Evolutionary conservation across 2,113 vertebrate species (phyloP).

Genomic region (Clupea harengus): DNA sequence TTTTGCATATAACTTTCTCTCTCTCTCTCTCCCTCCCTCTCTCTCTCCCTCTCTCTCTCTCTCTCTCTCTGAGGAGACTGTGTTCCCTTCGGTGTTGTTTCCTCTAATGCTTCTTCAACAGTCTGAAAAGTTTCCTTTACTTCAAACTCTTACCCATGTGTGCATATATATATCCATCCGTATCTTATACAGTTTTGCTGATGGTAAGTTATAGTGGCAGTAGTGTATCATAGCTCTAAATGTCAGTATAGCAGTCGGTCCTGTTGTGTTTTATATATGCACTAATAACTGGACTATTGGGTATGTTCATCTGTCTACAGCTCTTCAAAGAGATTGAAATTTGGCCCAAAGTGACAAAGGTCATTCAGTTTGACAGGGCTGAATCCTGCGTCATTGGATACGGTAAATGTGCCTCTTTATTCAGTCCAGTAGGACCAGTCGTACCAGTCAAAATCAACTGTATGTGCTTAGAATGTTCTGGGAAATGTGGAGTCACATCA

Average conservation of each 20-base stretch:
- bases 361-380: constrained; percentile 84
- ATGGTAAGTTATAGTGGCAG: background rate
- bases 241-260: background rate
- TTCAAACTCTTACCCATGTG: background rate
- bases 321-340: constrained; percentile 96
- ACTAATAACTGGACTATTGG: constrained; percentile 24
- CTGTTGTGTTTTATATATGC: background rate
- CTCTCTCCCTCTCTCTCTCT: background rate
- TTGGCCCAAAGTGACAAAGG: constrained; percentile 82
- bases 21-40: background rate
- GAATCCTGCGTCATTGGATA: constrained; percentile 80
- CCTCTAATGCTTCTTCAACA: constrained; percentile 42
- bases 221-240: background rate
- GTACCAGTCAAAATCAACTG: background rate
- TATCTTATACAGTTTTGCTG: constrained; percentile 20
- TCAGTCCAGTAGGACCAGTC: background rate
- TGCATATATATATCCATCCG: constrained; percentile 17
- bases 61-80: background rate
- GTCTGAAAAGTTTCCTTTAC: background rate
- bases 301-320: constrained; percentile 65
- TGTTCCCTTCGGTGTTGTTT: constrained; percentile 1
- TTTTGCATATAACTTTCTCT: constrained; percentile 4
- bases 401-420: constrained; percentile 69
- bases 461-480: background rate
- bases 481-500: background rate